These are phyloP conservation scores for Holotrichia oblita DNA, from an alignment of 1,140 invertebrate species.

Conservation along the genomic window DNA sequence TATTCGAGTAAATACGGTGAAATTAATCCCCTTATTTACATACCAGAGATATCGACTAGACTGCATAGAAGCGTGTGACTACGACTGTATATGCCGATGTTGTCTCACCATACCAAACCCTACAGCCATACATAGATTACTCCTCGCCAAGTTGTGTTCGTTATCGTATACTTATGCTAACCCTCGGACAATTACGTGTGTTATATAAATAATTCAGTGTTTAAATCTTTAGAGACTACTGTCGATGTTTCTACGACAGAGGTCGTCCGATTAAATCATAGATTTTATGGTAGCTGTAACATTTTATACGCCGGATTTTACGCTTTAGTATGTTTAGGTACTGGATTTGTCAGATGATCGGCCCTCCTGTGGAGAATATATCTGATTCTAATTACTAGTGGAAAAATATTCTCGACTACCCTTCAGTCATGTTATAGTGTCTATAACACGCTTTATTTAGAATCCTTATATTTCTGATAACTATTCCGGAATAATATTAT, in stretches of 20 bases:
- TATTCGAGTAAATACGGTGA: conserved; percentile 19
- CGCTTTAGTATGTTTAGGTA: background rate
- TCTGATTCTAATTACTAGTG: no score
- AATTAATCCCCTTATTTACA: conserved; percentile 30
- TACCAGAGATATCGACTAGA: background rate
- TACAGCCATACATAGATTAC: background rate
- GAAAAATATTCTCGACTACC: no score
- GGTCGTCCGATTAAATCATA: background rate
- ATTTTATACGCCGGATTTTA: no score
- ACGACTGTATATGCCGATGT: background rate
- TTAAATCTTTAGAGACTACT: background rate
- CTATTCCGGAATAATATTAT: no score
- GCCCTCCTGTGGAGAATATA: background rate
- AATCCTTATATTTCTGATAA: no score
- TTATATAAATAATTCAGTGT: background rate
- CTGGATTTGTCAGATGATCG: background rate
- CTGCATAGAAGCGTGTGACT: background rate
- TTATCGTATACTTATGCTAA: background rate
- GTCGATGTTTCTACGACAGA: background rate
- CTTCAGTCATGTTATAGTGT: no score
- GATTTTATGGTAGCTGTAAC: background rate
- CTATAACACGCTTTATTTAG: no score
- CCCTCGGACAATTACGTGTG: background rate
- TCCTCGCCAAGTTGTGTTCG: background rate
- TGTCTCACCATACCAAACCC: background rate